Base-by-base conservation (phyloP, 2,888 invertebrate genomes). In the Syrista parreyssii region DNA sequence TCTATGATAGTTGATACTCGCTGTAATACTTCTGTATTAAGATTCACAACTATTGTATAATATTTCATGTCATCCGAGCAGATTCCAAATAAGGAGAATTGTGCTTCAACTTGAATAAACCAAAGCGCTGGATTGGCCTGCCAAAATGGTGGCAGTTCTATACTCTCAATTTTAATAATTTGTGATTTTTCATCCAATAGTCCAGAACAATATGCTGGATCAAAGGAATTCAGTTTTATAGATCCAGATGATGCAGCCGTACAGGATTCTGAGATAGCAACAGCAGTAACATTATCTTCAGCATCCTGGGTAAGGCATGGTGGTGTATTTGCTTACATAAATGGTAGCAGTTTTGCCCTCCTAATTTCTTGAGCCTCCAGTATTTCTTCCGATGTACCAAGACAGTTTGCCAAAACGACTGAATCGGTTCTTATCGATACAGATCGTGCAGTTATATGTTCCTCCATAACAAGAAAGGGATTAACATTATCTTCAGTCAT, bases 61-160 rank as follows among this genome's bases (percentile, higher is more conserved):
- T 76, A 81, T 55, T 81, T 79, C 9, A 76, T 78, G 68, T 30
- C 32, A 36, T 82, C 77, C 15, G 31, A 33, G 23, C 35, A 76
- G 77, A 78, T 73, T 6, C 75, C 31, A 35, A 74, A 68, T n/a
- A 68, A 73, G 33, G 23, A 31, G 76, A 82, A 82, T 23, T 81
- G 76, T 15, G 82, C 71, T 55, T 82, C 82, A 12, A 82, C 75
- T 74, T 80, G 79, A 68, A n/a, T 34, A 33, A 82, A 79, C 81
- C 81, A 82, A 9, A 82, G 73, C 55, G 68, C 40, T 12, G 78
- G 68, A 33, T 79, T 76, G 68, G 68, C 68, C 68, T 78, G 69
- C 81, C 78, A 82, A 74, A 81, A 55, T 23, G 55, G 55, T 55
- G 23, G 55, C 9, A 55, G 55, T 9, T 23, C 23, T 23, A 55